Evolutionary conservation across 2,888 invertebrate genomes (phyloP).

Genomic region (Heteropelma amictum): DNA sequence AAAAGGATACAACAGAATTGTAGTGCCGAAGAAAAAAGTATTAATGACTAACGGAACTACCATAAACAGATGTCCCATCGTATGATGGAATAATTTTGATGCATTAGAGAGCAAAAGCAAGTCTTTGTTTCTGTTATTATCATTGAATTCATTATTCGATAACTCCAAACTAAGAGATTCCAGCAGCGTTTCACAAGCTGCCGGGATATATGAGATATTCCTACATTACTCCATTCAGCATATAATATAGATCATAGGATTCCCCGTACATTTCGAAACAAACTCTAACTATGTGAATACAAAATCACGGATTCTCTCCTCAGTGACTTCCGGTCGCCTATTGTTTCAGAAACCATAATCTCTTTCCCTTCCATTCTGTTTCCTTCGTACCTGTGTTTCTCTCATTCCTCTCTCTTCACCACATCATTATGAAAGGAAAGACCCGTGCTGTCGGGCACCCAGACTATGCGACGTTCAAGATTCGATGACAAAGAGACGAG

Average conservation of each 20-base stretch:
- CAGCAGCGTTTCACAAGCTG: not conserved
- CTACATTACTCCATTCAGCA: slow-evolving; percentile 13
- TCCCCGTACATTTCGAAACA: slow-evolving; percentile 20
- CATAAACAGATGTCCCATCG: no score
- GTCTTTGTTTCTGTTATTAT: not conserved
- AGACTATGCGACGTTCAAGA: slow-evolving; percentile 22
- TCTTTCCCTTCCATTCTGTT: slow-evolving; percentile 48
- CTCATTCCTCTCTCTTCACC: slow-evolving; percentile 36
- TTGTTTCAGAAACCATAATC: slow-evolving; percentile 34
- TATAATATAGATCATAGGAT: not conserved
- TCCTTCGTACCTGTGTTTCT: slow-evolving; percentile 57
- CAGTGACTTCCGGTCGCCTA: slow-evolving; percentile 38
- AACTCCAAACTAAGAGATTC: not conserved
- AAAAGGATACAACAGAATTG: not conserved
- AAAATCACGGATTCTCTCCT: slow-evolving; percentile 36
- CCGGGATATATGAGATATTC: not conserved
- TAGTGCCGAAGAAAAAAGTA: no score
- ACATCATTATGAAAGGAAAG: slow-evolving; percentile 26
- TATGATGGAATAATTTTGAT: not conserved
- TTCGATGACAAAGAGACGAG: slow-evolving; percentile 61
- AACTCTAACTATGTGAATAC: slow-evolving; percentile 44
- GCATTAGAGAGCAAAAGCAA: not conserved
- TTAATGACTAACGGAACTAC: no score
- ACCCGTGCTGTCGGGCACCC: slow-evolving; percentile 24
- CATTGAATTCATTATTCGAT: not conserved